A percentile compares a stretch with the other conserved stretches of the same genome.
These are phyloP conservation scores for Abrostola tripartita DNA, from an alignment of 2,888 invertebrate species.

Conservation along the genomic window DNA sequence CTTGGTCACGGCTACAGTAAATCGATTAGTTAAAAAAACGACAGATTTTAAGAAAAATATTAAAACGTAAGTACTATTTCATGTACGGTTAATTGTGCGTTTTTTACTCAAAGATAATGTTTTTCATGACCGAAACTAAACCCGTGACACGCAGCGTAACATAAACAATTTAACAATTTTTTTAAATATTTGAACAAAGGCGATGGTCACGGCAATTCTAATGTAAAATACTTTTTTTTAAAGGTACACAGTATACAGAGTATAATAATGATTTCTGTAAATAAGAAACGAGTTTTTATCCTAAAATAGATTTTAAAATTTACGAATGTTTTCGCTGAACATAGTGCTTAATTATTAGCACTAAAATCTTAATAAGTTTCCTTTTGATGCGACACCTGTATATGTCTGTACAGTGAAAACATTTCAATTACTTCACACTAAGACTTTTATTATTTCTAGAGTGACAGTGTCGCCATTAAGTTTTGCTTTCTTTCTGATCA, in stretches of 20 bases:
- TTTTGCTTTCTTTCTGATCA: constrained; percentile 31
- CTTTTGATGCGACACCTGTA: constrained; percentile 32
- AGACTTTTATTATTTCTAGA: constrained; percentile 20
- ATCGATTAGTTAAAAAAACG: constrained; percentile 42
- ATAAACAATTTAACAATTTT: constrained; percentile 39
- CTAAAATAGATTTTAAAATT: constrained; percentile 27
- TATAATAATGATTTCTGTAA: constrained; percentile 45
- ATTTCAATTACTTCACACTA: constrained; percentile 20
- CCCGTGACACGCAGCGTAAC: constrained; percentile 48
- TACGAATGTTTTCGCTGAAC: constrained; percentile 41
- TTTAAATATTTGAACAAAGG: constrained; percentile 32
- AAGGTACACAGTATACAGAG: constrained; percentile 37
- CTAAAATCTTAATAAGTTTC: constrained; percentile 27
- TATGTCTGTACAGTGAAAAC: constrained; percentile 33
- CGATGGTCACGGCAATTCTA: constrained; percentile 20
- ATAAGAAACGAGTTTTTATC: constrained; percentile 31
- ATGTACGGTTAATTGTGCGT: constrained; percentile 21
- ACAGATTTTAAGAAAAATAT: constrained; percentile 26
- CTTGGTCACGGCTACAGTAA: constrained; percentile 23
- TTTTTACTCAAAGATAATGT: constrained; percentile 42
- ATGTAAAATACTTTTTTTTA: constrained; percentile 20
- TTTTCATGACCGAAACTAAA: constrained; percentile 50
- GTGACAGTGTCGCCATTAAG: constrained; percentile 28
- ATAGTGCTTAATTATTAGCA: constrained; percentile 42
- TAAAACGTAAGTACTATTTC: constrained; percentile 25